Conservation (phyloP, 2,888 invertebrate species). For the Philereme transversata region DNA sequence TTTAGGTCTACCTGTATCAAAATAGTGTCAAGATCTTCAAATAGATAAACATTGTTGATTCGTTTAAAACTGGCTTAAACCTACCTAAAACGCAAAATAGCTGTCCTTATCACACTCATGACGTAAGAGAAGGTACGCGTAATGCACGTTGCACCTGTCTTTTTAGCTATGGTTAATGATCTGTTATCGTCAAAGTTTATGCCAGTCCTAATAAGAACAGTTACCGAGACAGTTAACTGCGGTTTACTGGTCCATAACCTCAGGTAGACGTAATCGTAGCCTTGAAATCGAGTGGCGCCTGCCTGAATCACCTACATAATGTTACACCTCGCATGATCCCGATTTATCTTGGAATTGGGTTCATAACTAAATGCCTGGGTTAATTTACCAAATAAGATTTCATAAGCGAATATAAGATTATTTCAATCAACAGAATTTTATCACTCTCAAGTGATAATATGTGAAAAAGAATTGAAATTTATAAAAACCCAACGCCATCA, state of each 20-base stretch:
- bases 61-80: slow-evolving; percentile 13
- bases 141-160: slow-evolving; percentile 18
- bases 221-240: slow-evolving; percentile 32
- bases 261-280: slow-evolving; percentile 24
- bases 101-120: slow-evolving; percentile 26
- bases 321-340: too few species aligned
- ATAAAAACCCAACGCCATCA: too few species aligned
- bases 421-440: too few species aligned
- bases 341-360: neutral
- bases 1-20: slow-evolving; percentile 62
- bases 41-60: slow-evolving; percentile 60
- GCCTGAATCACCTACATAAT: slow-evolving; percentile 24
- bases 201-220: slow-evolving; percentile 24
- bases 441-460: too few species aligned
- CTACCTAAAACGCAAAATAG: slow-evolving; percentile 8
- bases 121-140: slow-evolving; percentile 16
- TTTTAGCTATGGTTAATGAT: slow-evolving; percentile 19
- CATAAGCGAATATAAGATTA: neutral
- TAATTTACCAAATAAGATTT: slow-evolving; percentile 1
- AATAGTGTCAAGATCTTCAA: slow-evolving; percentile 77
- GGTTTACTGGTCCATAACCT: slow-evolving; percentile 33
- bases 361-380: slow-evolving; percentile 6
- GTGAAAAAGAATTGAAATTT: too few species aligned
- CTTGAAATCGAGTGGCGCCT: slow-evolving; percentile 30
- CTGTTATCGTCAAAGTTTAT: slow-evolving; percentile 24